These are phyloP conservation scores for Drosophila neoperkinsi DNA, from an alignment of 2,888 invertebrate species.

Conservation along the genomic window DNA sequence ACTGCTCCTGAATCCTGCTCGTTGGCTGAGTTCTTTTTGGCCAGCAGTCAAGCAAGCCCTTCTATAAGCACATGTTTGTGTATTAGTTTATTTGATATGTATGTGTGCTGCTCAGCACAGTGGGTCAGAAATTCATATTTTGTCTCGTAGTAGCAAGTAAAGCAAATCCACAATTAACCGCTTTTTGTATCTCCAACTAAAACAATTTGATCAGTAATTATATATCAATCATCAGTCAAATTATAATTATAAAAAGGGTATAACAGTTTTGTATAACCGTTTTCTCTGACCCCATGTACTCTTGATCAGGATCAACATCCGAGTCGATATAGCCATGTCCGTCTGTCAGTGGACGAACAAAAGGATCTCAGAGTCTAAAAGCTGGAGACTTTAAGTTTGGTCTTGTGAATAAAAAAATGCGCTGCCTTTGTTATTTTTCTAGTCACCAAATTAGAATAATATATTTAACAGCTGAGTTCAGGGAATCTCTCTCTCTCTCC, in stretches of 20 bases:
- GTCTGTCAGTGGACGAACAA: background rate
- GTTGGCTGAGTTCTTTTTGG: slow-evolving; percentile 27
- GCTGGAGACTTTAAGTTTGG: no score
- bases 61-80: background rate
- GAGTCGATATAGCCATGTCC: background rate
- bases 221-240: background rate
- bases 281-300: background rate
- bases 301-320: background rate
- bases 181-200: background rate
- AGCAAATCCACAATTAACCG: background rate
- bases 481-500: background rate
- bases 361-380: background rate
- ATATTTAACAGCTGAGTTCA: background rate
- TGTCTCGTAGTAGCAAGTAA: background rate
- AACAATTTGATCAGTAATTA: background rate
- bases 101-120: slow-evolving; percentile 11
- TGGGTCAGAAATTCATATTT: background rate
- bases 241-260: background rate
- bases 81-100: slow-evolving; percentile 11
- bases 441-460: background rate
- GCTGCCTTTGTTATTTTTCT: background rate
- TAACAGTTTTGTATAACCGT: background rate
- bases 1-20: slow-evolving; percentile 12
- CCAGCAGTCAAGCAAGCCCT: slow-evolving; percentile 16
- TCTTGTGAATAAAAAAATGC: no score